A percentile compares a stretch with the other conserved stretches of the same genome.
Evolutionary conservation across 2,797 vertebrate species (phyloP).

Genomic region (Sebastes vulpes): DNA sequence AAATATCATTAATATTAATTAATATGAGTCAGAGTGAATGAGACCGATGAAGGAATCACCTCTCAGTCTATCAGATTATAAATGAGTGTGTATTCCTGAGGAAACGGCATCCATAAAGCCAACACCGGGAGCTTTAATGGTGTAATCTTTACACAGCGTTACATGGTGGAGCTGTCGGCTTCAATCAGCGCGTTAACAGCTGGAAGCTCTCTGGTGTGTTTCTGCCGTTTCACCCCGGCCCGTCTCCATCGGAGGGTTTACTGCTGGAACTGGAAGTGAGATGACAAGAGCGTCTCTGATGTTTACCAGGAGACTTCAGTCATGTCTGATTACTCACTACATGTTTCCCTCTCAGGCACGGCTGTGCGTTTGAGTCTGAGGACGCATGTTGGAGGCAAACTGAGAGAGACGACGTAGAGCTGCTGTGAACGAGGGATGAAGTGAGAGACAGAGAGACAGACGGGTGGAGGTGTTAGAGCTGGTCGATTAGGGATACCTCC

Average conservation of each 20-base stretch:
- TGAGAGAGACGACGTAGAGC: neutral
- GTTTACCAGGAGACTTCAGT: constrained; percentile 23
- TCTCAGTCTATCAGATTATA: neutral
- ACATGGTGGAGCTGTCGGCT: constrained; percentile 6
- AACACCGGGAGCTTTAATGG: neutral
- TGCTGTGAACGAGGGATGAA: no score
- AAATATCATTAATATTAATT: no score
- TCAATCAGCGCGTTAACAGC: constrained; percentile 23
- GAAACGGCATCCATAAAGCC: constrained; percentile 2
- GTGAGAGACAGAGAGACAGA: neutral
- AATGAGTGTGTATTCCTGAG: neutral
- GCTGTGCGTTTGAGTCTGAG: neutral
- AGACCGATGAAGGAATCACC: neutral
- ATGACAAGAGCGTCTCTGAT: constrained; percentile 14
- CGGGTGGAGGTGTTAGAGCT: no score
- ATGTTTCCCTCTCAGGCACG: constrained; percentile 6
- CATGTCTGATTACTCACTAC: constrained; percentile 39
- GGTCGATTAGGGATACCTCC: no score
- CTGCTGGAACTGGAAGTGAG: constrained; percentile 23
- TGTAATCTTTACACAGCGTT: constrained; percentile 10
- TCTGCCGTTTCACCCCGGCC: neutral
- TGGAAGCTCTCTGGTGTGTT: constrained; percentile 16
- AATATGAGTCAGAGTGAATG: neutral
- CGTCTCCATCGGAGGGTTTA: constrained; percentile 8
- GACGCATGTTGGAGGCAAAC: neutral